These are phyloP conservation scores for Botia almorhae DNA, from an alignment of 2,797 vertebrate species.

Conservation along the genomic window DNA sequence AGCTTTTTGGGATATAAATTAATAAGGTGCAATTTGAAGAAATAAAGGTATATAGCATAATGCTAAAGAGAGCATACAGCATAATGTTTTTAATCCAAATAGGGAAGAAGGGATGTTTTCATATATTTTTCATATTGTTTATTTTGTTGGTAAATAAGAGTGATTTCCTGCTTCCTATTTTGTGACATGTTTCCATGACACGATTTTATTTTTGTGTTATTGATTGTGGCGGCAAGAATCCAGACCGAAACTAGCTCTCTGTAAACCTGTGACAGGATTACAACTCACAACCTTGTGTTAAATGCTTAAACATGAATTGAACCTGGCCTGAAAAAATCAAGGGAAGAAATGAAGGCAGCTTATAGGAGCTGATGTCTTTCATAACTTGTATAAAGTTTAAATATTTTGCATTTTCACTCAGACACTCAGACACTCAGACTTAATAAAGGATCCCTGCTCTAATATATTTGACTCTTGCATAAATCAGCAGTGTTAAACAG, in stretches of 20 bases:
- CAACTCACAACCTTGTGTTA: too few relatives aligned
- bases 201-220: not conserved
- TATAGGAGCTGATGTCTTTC: not conserved
- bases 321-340: not conserved
- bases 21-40: too few relatives aligned
- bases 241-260: too few relatives aligned
- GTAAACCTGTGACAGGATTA: too few relatives aligned
- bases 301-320: not conserved
- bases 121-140: not conserved
- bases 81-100: not conserved
- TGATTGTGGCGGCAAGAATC: too few relatives aligned
- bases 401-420: not conserved
- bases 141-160: not conserved
- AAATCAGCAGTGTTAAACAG: not conserved
- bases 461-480: not conserved
- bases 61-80: too few relatives aligned
- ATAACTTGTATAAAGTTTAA: not conserved
- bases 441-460: not conserved
- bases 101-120: not conserved
- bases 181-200: not conserved
- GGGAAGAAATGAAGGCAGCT: not conserved
- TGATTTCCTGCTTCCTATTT: conserved; percentile 9
- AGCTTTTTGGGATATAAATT: too few relatives aligned
- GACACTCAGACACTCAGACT: not conserved
- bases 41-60: too few relatives aligned